These are phyloP conservation scores for Pyrocoelia pectoralis DNA, from an alignment of 2,888 invertebrate genomes.

Conservation along the genomic window DNA sequence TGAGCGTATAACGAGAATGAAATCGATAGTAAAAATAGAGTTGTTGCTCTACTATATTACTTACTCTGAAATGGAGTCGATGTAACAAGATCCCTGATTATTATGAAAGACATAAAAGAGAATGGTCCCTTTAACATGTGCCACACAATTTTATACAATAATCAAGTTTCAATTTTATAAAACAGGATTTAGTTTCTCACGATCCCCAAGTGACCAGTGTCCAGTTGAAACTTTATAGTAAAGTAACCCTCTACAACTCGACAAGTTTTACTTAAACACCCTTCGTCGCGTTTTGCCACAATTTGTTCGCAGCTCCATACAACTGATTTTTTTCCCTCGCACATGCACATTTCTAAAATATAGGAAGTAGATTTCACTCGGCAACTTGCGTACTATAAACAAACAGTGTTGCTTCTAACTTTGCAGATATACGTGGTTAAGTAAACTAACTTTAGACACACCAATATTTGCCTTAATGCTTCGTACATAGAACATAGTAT, in stretches of 20 bases:
- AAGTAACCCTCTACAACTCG: neutral
- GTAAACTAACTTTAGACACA: slow-evolving; percentile 58
- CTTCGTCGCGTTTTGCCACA: neutral
- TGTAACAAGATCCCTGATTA: too few species aligned
- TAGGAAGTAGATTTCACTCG: slow-evolving; percentile 8
- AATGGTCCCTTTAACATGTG: too few species aligned
- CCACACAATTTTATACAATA: neutral
- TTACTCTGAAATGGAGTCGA: too few species aligned
- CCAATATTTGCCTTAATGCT: slow-evolving; percentile 59
- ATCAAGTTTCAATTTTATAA: slow-evolving; percentile 1
- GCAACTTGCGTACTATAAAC: slow-evolving; percentile 45
- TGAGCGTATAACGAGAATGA: too few species aligned
- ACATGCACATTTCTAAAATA: too few species aligned
- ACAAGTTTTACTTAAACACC: slow-evolving; percentile 7
- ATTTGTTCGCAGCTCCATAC: slow-evolving; percentile 11
- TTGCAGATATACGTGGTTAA: slow-evolving; percentile 56
- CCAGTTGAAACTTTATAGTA: slow-evolving; percentile 10
- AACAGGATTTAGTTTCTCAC: slow-evolving; percentile 21
- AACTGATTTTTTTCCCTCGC: slow-evolving; percentile 18
- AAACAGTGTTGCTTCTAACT: slow-evolving; percentile 56
- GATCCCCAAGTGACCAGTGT: slow-evolving; percentile 20
- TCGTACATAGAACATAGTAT: slow-evolving; percentile 50
- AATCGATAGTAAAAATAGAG: too few species aligned
- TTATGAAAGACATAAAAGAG: too few species aligned
- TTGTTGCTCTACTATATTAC: too few species aligned